Conservation (phyloP, 2,888 invertebrate species). For the Phortica magna region DNA sequence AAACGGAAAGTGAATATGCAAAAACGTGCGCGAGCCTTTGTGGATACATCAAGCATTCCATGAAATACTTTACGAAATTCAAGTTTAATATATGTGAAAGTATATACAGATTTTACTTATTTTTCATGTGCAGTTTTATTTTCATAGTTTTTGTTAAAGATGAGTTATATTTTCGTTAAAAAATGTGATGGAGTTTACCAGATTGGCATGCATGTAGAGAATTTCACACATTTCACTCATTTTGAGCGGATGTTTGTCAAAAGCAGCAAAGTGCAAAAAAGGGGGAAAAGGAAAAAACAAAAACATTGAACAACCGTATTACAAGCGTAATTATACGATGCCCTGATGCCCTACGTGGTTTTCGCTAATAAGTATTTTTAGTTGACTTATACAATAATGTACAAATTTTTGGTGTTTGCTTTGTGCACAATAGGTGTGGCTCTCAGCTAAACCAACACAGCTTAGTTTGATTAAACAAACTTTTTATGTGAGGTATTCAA, state of each 20-base stretch:
- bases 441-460: too few species aligned
- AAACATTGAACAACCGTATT: background rate
- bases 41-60: background rate
- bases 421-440: too few species aligned
- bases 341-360: too few species aligned
- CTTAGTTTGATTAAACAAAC: too few species aligned
- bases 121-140: background rate
- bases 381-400: too few species aligned
- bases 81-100: too few species aligned
- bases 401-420: too few species aligned
- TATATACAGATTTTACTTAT: too few species aligned
- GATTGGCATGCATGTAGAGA: background rate
- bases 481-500: too few species aligned
- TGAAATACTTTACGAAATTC: background rate
- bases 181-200: background rate
- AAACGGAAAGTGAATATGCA: conserved; percentile 14
- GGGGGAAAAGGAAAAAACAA: background rate
- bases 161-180: background rate
- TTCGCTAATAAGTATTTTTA: too few species aligned
- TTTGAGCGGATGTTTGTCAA: background rate
- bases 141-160: background rate
- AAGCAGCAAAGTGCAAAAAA: background rate
- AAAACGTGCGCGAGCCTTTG: background rate
- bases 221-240: background rate
- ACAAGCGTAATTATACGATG: background rate